Conservation (phyloP, 2,888 invertebrate species). For the Leucophora obtusa region DNA sequence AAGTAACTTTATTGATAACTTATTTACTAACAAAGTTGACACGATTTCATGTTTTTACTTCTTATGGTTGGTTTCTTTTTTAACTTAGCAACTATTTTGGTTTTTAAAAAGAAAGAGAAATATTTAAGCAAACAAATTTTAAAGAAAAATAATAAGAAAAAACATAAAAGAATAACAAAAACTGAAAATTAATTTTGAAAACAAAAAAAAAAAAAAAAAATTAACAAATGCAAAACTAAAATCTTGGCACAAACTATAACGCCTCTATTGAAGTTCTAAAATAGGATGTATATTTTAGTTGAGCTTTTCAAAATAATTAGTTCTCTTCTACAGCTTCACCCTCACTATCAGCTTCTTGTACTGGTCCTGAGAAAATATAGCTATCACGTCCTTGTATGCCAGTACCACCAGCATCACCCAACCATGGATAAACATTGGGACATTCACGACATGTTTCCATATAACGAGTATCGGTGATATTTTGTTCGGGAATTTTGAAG, state of each 20-base stretch:
- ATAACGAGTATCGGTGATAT: constrained; percentile 90
- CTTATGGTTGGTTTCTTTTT: neutral
- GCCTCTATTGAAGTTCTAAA: constrained; percentile 17
- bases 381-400: constrained; percentile 89
- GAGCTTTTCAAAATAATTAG: neutral
- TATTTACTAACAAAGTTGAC: constrained; percentile 57
- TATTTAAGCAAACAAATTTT: constrained; percentile 2
- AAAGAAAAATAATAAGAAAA: constrained; percentile 13
- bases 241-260: constrained; percentile 48
- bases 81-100: constrained; percentile 40
- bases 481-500: constrained; percentile 87
- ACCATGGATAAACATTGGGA: constrained; percentile 92
- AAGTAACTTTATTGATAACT: constrained; percentile 59
- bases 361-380: constrained; percentile 79
- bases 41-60: constrained; percentile 20
- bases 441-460: constrained; percentile 93
- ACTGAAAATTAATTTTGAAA: neutral
- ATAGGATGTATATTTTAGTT: neutral
- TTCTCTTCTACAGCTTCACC: constrained; percentile 53
- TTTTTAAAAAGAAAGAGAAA: constrained; percentile 29
- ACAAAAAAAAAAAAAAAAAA: constrained; percentile 16
- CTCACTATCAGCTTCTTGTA: constrained; percentile 46
- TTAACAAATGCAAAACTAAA: too few species aligned
- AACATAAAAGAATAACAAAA: constrained; percentile 17
- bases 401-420: constrained; percentile 91